These are phyloP conservation scores for Spea hammondii DNA, from an alignment of 2,797 vertebrate species.

Conservation along the genomic window DNA sequence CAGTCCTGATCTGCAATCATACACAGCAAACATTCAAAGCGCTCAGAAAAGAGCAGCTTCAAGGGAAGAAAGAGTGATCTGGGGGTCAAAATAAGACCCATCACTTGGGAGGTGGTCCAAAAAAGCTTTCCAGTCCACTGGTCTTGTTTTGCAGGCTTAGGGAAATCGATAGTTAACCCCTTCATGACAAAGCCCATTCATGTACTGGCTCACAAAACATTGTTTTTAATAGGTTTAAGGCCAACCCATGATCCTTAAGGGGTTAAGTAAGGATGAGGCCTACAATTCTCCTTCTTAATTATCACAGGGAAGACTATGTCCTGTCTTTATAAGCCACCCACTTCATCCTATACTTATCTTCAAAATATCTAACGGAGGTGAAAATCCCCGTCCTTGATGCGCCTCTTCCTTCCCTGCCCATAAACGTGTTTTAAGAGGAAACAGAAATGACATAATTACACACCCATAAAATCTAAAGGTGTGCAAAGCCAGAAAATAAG, in stretches of 20 bases:
- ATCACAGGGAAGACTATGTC: background rate
- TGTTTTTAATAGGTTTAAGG: too few species aligned
- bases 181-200: too few species aligned
- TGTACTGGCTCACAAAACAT: too few species aligned
- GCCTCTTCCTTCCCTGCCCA: constrained; percentile 2
- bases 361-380: constrained; percentile 20
- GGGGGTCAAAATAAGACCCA: too few species aligned
- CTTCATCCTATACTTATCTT: constrained; percentile 10
- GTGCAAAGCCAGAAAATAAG: background rate
- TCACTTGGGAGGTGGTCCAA: too few species aligned
- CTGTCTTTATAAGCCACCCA: background rate
- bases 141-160: background rate
- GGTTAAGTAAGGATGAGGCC: background rate
- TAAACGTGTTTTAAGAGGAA: constrained; percentile 22
- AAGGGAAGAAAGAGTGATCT: too few species aligned
- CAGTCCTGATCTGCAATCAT: too few species aligned
- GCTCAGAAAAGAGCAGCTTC: too few species aligned
- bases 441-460: constrained; percentile 27
- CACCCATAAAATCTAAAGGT: constrained; percentile 25
- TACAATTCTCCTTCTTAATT: background rate
- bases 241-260: too few species aligned
- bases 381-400: background rate
- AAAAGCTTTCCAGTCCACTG: background rate
- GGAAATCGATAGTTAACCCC: background rate
- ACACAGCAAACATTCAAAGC: too few species aligned